Percentiles rank a stretch among this genome's conserved stretches.
phyloP scores from a whole-genome alignment of 2,888 invertebrate genomes.

The Tethea ocularis region DNA sequence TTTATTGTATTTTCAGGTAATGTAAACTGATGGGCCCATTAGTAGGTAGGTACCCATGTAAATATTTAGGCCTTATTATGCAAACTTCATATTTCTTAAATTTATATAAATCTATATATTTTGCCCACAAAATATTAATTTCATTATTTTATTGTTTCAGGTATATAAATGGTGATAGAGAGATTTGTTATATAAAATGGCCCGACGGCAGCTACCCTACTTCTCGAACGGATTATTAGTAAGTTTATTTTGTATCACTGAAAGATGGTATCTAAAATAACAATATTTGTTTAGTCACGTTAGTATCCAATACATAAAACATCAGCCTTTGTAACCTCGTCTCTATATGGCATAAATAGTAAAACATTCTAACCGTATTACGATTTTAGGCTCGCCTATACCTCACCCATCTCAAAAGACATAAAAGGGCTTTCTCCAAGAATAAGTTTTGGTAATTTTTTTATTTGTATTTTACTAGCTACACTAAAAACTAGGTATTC shows the following conservation, averaged over 20 bases:
- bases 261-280: neutral
- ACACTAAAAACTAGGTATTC: neutral
- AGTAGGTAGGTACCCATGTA: too few species aligned
- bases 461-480: neutral
- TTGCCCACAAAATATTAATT: too few species aligned
- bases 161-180: slow-evolving; percentile 78
- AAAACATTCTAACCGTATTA: slow-evolving; percentile 14
- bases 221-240: slow-evolving; percentile 85
- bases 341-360: slow-evolving; percentile 10
- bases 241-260: slow-evolving; percentile 44
- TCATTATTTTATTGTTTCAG: slow-evolving; percentile 44
- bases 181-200: slow-evolving; percentile 85
- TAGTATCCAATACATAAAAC: slow-evolving; percentile 7
- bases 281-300: neutral
- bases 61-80: too few species aligned
- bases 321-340: neutral
- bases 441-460: neutral
- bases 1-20: too few species aligned
- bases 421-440: neutral
- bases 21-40: too few species aligned
- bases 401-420: neutral
- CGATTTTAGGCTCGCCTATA: slow-evolving; percentile 5
- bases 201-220: slow-evolving; percentile 85
- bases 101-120: too few species aligned
- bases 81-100: too few species aligned